Base-by-base conservation (phyloP, 2,797 vertebrate species). In the Cheirogaleus major region DNA sequence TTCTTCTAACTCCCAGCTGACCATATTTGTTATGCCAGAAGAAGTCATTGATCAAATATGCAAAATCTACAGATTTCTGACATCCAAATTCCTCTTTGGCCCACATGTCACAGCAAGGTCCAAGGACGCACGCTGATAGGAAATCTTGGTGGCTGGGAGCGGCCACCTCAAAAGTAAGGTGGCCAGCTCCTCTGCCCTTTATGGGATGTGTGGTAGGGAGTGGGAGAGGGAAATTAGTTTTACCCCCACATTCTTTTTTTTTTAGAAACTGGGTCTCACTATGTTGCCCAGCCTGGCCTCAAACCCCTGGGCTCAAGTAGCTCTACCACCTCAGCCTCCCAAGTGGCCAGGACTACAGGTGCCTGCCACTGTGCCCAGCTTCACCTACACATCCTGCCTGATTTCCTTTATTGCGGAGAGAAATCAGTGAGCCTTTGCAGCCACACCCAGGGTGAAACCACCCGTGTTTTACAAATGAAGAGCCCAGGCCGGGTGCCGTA, bases 371-470 rank as follows among this genome's bases (percentile, higher is more conserved):
- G 15, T 25, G 32, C 30, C 25, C 17, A 13, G 45, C 0, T 48
- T 55, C 32, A 48, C n/a, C 52, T n/a, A 55, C 38, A 22, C 15
- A 30, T 38, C 63, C 61, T 45, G 3, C 65, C 45, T 70, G 69
- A 41, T 89, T 80, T 85, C 7, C 57, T 27, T 48, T 32, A 48
- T 12, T 9, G 48, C 45, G 27, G 32, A 10, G 43, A 86, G 59
- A 75, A 61, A 61, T 52, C 59, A 8, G 11, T 43, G 43, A 81
- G 30, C 13, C 30, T 43, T 61, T 81, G 52, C 20, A 59, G 38
- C 30, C 22, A 75, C 0, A 6, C 2, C 22, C 18, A 67, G 22
- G 38, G 12, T 17, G 18, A 65, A 76, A 55, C 5, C 0, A 1
- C 35, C 22, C 55, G 7, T 12, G 22, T 55, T 73, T 79, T 38